phyloP scores from a whole-genome alignment of 2,113 vertebrate species.

The Misgurnus anguillicaudatus region DNA sequence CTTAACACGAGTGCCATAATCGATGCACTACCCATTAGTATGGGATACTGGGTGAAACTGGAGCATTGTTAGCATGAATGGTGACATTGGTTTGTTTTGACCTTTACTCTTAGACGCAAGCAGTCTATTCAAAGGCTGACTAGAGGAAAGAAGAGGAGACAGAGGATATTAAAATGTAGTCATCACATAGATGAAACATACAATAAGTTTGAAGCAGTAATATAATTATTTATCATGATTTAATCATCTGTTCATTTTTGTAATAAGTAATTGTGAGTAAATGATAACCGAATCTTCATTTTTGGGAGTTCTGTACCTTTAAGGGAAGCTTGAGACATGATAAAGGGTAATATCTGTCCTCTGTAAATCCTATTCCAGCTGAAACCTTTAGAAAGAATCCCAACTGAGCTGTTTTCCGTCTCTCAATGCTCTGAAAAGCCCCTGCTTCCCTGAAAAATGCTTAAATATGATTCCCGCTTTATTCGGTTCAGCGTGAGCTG shows the following conservation, averaged over 20 bases:
- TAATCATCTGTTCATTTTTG: too few relatives aligned
- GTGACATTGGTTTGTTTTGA: conserved; percentile 20
- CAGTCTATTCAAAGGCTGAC: conserved; percentile 37
- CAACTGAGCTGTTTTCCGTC: not conserved
- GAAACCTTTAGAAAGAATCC: conserved; percentile 26
- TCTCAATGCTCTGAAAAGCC: conserved; percentile 6
- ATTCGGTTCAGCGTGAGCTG: conserved; percentile 5
- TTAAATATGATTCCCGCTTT: conserved; percentile 25
- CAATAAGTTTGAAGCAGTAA: not conserved
- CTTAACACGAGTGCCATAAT: conserved; percentile 35
- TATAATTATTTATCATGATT: too few relatives aligned
- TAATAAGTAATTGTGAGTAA: too few relatives aligned
- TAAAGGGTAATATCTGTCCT: conserved; percentile 7
- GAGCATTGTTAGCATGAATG: conserved; percentile 43
- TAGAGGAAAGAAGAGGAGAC: not conserved
- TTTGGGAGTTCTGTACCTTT: not conserved
- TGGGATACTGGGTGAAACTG: conserved; percentile 23
- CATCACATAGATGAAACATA: not conserved
- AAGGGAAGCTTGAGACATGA: conserved; percentile 1
- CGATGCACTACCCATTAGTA: conserved; percentile 31
- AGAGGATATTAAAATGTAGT: too few relatives aligned
- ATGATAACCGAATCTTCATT: too few relatives aligned
- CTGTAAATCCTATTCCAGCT: conserved; percentile 28
- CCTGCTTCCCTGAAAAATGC: conserved; percentile 21
- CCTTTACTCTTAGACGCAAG: conserved; percentile 7